These are phyloP conservation scores for Epirrita christyi DNA, from an alignment of 2,888 invertebrate species.

Conservation along the genomic window DNA sequence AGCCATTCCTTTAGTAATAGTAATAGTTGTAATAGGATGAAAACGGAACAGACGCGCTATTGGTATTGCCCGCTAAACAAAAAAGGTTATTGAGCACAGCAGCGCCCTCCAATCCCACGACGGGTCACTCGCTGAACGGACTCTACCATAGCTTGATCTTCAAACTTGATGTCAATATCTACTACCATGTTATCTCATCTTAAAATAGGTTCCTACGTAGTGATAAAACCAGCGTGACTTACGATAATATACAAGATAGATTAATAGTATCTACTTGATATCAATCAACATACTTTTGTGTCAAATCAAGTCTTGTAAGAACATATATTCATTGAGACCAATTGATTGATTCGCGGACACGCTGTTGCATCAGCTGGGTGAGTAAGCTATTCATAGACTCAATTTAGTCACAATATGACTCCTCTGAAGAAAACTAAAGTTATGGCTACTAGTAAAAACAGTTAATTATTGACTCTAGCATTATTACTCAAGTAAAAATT, in stretches of 20 bases:
- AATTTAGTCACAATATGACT: not conserved
- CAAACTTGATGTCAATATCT: too few species aligned
- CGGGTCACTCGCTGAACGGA: too few species aligned
- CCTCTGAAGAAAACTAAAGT: not conserved
- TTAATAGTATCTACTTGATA: not conserved
- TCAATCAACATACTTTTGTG: not conserved
- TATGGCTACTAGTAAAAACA: not conserved
- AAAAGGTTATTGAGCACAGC: too few species aligned
- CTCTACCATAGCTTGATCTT: too few species aligned
- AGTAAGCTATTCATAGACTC: not conserved
- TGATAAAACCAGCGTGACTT: not conserved
- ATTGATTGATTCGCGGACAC: conserved; percentile 4
- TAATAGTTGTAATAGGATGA: too few species aligned
- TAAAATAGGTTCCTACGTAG: not conserved
- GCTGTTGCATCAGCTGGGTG: conserved; percentile 4
- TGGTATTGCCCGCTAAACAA: too few species aligned
- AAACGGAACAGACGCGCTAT: too few species aligned
- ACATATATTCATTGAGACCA: conserved; percentile 13
- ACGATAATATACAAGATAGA: not conserved
- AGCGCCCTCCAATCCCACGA: too few species aligned
- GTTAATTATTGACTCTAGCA: too few species aligned
- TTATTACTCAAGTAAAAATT: too few species aligned
- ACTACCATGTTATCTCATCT: too few species aligned
- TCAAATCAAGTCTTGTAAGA: not conserved
- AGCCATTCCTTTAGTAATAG: too few species aligned